Conservation (phyloP, 2,888 invertebrate species). For the Acrobasis suavella region DNA sequence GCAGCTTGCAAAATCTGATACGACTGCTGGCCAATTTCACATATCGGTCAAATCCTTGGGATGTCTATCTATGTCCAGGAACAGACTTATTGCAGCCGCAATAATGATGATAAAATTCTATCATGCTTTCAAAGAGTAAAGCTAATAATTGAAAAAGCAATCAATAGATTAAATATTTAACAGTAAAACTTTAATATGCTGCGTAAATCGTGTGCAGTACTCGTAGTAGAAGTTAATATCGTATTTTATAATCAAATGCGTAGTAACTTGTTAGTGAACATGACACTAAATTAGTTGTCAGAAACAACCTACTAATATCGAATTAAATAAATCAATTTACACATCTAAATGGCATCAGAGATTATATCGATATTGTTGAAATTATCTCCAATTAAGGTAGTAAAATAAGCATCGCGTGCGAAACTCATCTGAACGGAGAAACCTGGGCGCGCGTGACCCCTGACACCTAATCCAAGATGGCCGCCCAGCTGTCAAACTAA, state of each 20-base stretch:
- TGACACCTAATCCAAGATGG: slow-evolving; percentile 73
- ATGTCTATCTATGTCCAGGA: too few species aligned
- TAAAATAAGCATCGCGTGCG: slow-evolving; percentile 48
- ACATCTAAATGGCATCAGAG: slow-evolving; percentile 29
- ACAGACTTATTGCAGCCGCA: too few species aligned
- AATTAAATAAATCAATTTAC: slow-evolving; percentile 25
- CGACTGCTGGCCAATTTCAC: too few species aligned
- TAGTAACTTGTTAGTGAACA: background rate
- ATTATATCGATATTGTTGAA: slow-evolving; percentile 35
- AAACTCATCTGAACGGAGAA: slow-evolving; percentile 68
- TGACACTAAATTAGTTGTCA: background rate
- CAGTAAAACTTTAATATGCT: background rate
- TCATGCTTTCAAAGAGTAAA: too few species aligned
- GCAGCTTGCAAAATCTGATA: too few species aligned
- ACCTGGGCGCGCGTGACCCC: slow-evolving; percentile 66
- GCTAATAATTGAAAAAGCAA: background rate
- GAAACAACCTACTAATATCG: background rate
- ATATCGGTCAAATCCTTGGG: too few species aligned
- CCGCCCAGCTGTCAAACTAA: slow-evolving; percentile 66
- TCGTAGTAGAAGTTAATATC: background rate
- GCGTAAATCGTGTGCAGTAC: background rate
- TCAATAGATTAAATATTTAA: background rate
- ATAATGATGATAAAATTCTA: too few species aligned
- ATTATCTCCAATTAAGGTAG: slow-evolving; percentile 55
- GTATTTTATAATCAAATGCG: slow-evolving; percentile 2